Conservation (phyloP, 1,140 invertebrate genomes). For the Drosophila nebulosa region DNA sequence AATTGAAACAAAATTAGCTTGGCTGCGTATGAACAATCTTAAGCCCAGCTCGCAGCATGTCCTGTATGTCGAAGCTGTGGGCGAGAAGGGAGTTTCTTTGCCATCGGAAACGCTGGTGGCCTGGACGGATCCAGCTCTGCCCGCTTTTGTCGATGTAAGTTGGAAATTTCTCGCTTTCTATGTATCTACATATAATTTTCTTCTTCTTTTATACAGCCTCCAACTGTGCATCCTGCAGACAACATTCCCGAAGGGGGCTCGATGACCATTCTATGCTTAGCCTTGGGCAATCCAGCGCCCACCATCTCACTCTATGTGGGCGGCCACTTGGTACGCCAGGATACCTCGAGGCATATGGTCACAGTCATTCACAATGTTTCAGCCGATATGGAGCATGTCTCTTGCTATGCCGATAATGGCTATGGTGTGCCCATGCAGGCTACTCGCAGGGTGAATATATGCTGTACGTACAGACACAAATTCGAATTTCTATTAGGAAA, state of each 20-base stretch:
- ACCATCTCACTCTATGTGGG: constrained; percentile 88
- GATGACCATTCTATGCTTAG: constrained; percentile 92
- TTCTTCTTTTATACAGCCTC: constrained; percentile 84
- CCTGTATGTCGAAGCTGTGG: constrained; percentile 87
- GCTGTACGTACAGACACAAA: constrained; percentile 84
- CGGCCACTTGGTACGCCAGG: constrained; percentile 87
- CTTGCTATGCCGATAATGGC: constrained; percentile 92
- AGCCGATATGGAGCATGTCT: constrained; percentile 90
- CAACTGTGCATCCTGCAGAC: constrained; percentile 90
- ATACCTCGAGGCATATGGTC: constrained; percentile 90
- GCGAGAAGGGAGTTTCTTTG: constrained; percentile 85
- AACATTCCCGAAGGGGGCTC: constrained; percentile 90
- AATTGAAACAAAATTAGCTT: constrained; percentile 85
- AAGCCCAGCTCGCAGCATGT: constrained; percentile 90
- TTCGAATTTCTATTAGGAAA: not conserved
- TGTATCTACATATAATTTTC: too few species aligned
- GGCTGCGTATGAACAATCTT: constrained; percentile 86
- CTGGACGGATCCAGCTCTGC: constrained; percentile 92
- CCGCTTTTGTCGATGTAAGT: constrained; percentile 90
- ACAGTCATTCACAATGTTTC: constrained; percentile 90
- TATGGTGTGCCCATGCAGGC: constrained; percentile 92
- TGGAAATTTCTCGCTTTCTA: constrained; percentile 3
- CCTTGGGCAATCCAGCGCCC: constrained; percentile 90
- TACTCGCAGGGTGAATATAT: constrained; percentile 88
- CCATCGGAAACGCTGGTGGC: constrained; percentile 90